Evolutionary conservation across 2,888 invertebrate genomes (phyloP).

Genomic region (Oscheius sp.): DNA sequence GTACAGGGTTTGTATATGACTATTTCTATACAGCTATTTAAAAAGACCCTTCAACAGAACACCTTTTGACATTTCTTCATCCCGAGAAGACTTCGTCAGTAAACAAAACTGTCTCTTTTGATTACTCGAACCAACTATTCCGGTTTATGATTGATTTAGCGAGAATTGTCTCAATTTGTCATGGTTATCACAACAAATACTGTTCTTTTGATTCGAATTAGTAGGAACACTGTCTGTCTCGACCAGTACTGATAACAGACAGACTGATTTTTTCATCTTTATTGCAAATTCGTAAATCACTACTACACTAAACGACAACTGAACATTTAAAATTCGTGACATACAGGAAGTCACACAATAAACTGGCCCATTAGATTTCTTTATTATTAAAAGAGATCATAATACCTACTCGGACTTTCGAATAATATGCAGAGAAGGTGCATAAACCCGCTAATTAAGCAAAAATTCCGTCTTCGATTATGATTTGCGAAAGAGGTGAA

Average conservation of each 20-base stretch:
- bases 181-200: neutral
- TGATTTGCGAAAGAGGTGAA: slow-evolving; percentile 1
- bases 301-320: neutral
- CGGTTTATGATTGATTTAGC: no score
- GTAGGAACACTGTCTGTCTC: neutral
- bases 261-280: neutral
- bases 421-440: slow-evolving; percentile 9
- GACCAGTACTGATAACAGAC: neutral
- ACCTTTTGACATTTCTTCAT: no score
- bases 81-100: no score
- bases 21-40: no score
- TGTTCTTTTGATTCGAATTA: neutral
- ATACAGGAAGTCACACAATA: slow-evolving; percentile 2
- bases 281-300: neutral
- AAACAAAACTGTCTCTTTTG: no score
- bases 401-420: neutral
- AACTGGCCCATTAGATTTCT: neutral
- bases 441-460: slow-evolving; percentile 27
- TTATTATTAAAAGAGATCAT: slow-evolving; percentile 15
- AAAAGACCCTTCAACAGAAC: no score
- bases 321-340: slow-evolving; percentile 20
- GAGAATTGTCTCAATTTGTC: no score
- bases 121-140: no score
- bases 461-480: slow-evolving; percentile 6
- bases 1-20: no score